Evolutionary conservation across 2,797 vertebrate genomes (phyloP).

Genomic region (Pantherophis vulpinus): DNA sequence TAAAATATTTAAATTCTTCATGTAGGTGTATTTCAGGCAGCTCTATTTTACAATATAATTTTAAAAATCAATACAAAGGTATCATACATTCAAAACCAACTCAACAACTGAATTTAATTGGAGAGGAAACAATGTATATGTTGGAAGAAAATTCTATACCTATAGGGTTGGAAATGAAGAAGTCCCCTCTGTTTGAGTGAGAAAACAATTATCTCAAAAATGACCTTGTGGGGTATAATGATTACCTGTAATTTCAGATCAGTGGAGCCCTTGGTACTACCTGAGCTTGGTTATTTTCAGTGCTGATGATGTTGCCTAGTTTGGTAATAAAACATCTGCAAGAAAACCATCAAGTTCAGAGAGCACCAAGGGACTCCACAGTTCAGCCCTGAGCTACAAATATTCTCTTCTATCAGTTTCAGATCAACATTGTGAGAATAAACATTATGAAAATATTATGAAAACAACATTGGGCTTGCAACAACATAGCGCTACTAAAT

Average conservation of each 20-base stretch:
- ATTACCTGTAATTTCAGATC: neutral
- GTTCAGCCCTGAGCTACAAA: neutral
- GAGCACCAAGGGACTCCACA: neutral
- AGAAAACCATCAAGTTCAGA: neutral
- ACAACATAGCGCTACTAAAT: neutral
- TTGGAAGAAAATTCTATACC: neutral
- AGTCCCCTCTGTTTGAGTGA: neutral
- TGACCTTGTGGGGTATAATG: neutral
- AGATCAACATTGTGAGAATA: neutral
- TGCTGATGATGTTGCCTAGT: neutral
- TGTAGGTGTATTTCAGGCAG: too few relatives aligned
- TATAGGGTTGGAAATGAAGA: neutral
- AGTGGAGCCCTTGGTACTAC: neutral
- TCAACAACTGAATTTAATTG: neutral
- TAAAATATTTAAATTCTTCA: neutral
- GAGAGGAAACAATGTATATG: neutral
- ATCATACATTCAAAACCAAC: neutral
- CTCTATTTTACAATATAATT: neutral
- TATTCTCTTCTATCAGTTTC: neutral
- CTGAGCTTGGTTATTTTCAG: neutral
- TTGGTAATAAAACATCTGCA: neutral
- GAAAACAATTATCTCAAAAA: neutral
- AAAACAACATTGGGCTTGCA: neutral
- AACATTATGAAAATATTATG: neutral
- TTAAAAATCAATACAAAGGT: neutral